Base-by-base conservation (phyloP, 2,113 vertebrate genomes). In the Phrynosoma platyrhinos region DNA sequence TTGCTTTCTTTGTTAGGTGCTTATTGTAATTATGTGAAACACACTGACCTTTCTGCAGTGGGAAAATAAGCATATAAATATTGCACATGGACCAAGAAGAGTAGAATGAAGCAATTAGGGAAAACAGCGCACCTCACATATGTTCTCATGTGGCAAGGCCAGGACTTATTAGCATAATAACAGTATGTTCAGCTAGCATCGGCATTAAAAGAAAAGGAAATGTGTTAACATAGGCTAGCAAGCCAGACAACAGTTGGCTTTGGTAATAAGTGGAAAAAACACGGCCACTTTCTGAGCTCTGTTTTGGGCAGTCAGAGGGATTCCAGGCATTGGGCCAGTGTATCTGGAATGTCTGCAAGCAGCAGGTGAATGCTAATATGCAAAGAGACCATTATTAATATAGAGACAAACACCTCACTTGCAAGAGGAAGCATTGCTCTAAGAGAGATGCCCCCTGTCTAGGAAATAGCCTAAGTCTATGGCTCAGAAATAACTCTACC, bases 131-230 rank as follows among this genome's bases (percentile, higher is more conserved):
- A 88, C 87, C 92, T 96, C 96, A 90, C 86, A 92, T 92, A 92
- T 88, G 84, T 94, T 94, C 91, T 92, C 53, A 25, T 62, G 88
- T 91, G 92, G 83, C 90, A 95, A 91, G 93, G 93, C 88, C 92
- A 96, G 89, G 79, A 86, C 87, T 78, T 90, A 96, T 96, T 95
- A 96, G 91, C 95, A 95, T 95, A 95, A 96, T 95, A 94, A 93
- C 93, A 94, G 91, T 86, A 93, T 88, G 91, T 92, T 95, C 92
- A 79, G 90, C 92, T 91, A 95, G 92, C 92, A 93, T 91, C 82
- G 82, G 88, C 89, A 95, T 90, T 93, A 93, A 92, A 94, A 95
- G 81, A 53, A 83, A 92, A 78, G 79, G 64, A 85, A 92, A 86
- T 47, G 71, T 12, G 21, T 94, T 94, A 92, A 84, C 69, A 88